phyloP scores from a whole-genome alignment of 2,113 vertebrate species.

The Oostethus manadensis region DNA sequence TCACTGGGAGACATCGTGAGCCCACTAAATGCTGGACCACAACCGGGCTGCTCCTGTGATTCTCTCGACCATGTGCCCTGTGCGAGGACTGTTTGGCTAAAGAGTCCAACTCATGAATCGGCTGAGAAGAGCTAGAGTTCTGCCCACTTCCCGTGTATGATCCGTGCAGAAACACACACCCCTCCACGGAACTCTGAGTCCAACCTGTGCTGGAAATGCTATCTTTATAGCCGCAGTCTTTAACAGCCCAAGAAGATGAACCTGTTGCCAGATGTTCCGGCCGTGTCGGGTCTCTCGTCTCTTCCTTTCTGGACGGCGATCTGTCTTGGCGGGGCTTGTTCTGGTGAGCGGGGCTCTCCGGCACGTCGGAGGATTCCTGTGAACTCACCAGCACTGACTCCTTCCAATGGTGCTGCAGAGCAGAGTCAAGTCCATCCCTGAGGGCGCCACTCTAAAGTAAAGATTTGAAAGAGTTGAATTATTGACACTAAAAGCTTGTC shows the following conservation, averaged over 20 bases:
- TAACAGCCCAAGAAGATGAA: slow-evolving; percentile 84
- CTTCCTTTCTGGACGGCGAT: slow-evolving; percentile 57
- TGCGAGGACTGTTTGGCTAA: slow-evolving; percentile 70
- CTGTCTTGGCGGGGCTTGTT: slow-evolving; percentile 70
- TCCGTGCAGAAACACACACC: slow-evolving; percentile 55
- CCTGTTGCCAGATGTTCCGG: slow-evolving; percentile 87
- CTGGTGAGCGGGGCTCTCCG: slow-evolving; percentile 72
- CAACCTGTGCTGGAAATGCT: slow-evolving; percentile 78
- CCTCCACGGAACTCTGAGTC: slow-evolving; percentile 77
- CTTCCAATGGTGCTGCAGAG: slow-evolving; percentile 66
- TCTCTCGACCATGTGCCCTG: slow-evolving; percentile 48
- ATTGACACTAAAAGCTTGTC: slow-evolving; percentile 1
- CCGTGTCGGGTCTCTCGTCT: slow-evolving; percentile 62
- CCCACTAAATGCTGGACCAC: slow-evolving; percentile 62
- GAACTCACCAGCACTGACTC: slow-evolving; percentile 69
- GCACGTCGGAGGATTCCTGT: slow-evolving; percentile 62
- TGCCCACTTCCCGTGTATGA: slow-evolving; percentile 38
- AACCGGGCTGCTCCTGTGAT: slow-evolving; percentile 63
- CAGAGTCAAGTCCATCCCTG: slow-evolving; percentile 62
- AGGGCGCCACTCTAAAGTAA: slow-evolving; percentile 61
- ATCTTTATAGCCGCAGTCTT: slow-evolving; percentile 82
- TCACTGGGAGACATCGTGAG: slow-evolving; percentile 68
- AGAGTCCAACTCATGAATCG: slow-evolving; percentile 69
- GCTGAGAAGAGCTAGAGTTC: slow-evolving; percentile 65
- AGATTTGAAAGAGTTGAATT: not conserved